Evolutionary conservation across 1,140 invertebrate species (phyloP).

Genomic region (Probaryconus sp.): DNA sequence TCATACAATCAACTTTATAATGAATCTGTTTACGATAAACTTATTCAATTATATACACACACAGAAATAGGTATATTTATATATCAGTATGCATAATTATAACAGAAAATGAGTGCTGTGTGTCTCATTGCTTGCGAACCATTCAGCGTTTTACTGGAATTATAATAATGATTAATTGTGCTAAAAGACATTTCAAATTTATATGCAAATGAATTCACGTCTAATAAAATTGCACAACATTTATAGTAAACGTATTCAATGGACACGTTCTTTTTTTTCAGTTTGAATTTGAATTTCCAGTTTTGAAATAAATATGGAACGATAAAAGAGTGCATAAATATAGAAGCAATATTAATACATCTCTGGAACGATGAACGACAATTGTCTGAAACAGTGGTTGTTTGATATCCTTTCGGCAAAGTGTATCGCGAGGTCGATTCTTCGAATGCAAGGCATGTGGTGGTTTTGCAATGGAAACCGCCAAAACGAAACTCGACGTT

Average conservation of each 20-base stretch:
- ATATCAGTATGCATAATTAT: constrained; percentile 15
- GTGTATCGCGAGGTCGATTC: background rate
- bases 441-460: no score
- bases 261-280: no score
- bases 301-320: no score
- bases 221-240: no score
- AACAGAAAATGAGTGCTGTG: constrained; percentile 2
- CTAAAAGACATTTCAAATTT: background rate
- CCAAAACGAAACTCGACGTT: constrained; percentile 1
- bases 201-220: no score
- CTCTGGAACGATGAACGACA: no score
- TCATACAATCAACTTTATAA: constrained; percentile 9
- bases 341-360: no score
- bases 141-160: constrained; percentile 1
- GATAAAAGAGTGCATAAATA: no score
- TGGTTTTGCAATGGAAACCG: background rate
- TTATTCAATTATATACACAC: background rate
- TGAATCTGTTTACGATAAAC: constrained; percentile 17
- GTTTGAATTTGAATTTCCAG: no score
- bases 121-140: constrained; percentile 4
- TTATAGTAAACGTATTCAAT: no score
- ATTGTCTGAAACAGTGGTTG: no score
- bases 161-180: constrained; percentile 11
- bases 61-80: no score
- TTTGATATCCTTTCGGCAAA: background rate